phyloP scores from a whole-genome alignment of 1,140 invertebrate genomes.

The Zaprionus nigranus region DNA sequence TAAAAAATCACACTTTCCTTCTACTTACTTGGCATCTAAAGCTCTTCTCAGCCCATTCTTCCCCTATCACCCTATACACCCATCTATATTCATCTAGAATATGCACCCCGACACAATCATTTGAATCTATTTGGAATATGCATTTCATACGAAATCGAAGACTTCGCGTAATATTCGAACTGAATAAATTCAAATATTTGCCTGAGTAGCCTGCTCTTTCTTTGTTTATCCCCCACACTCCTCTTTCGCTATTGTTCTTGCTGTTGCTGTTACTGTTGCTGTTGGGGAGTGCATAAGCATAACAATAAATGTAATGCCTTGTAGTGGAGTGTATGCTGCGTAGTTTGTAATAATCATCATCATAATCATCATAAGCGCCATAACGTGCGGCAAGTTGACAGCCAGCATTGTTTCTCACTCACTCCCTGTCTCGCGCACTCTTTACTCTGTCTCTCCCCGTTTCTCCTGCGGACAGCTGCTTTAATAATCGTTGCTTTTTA shows the following conservation, averaged over 20 bases:
- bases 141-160: neutral
- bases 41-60: neutral
- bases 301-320: slow-evolving; percentile 47
- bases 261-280: neutral
- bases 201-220: slow-evolving; percentile 7
- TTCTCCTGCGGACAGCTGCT: slow-evolving; percentile 23
- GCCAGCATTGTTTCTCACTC: neutral
- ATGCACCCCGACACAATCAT: neutral
- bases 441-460: neutral
- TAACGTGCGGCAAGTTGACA: slow-evolving; percentile 1
- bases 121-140: slow-evolving; percentile 12
- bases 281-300: slow-evolving; percentile 42
- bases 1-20: neutral
- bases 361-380: slow-evolving; percentile 40
- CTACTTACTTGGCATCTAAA: neutral
- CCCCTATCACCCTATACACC: neutral
- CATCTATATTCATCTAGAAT: neutral
- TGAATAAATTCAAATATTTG: slow-evolving; percentile 37
- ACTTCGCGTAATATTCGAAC: slow-evolving; percentile 9
- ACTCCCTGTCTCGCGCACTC: neutral
- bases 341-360: slow-evolving; percentile 47
- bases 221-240: neutral
- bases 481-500: slow-evolving; percentile 73
- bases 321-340: slow-evolving; percentile 31
- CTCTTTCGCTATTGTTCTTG: neutral